phyloP scores from a whole-genome alignment of 2,888 invertebrate species.

The Lasioglossum lativentre region DNA sequence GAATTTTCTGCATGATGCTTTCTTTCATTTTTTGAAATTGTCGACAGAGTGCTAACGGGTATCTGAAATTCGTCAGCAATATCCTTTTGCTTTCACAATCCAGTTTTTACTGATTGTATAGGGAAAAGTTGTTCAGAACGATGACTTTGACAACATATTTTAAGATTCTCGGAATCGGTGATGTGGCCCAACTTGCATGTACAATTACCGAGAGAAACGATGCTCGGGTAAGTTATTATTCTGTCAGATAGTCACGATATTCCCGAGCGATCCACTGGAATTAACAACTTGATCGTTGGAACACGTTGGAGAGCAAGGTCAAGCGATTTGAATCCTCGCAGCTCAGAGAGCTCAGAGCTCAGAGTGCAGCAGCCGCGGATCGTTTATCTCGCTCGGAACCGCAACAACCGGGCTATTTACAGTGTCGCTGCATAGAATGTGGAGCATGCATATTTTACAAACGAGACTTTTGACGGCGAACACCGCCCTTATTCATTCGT shows the following conservation, averaged over 20 bases:
- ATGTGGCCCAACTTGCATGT: too few relatives aligned
- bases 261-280: neutral
- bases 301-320: neutral
- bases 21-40: too few relatives aligned
- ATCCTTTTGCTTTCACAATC: too few relatives aligned
- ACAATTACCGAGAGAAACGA: too few relatives aligned
- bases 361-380: slow-evolving; percentile 11
- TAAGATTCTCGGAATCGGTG: too few relatives aligned
- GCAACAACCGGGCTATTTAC: slow-evolving; percentile 51
- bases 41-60: too few relatives aligned
- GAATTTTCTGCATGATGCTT: too few relatives aligned
- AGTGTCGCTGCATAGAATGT: slow-evolving; percentile 25
- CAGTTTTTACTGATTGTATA: too few relatives aligned
- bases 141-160: too few relatives aligned
- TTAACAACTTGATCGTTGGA: slow-evolving; percentile 25
- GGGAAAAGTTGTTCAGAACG: too few relatives aligned
- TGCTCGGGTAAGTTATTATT: neutral
- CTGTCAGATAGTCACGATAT: neutral
- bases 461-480: slow-evolving; percentile 30
- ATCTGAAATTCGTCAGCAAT: too few relatives aligned
- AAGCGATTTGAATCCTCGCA: slow-evolving; percentile 22
- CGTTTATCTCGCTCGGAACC: slow-evolving; percentile 38
- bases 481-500: slow-evolving; percentile 31
- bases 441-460: slow-evolving; percentile 28
- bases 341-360: neutral